Base-by-base conservation (phyloP, 2,113 vertebrate species). In the Amia ocellicauda region DNA sequence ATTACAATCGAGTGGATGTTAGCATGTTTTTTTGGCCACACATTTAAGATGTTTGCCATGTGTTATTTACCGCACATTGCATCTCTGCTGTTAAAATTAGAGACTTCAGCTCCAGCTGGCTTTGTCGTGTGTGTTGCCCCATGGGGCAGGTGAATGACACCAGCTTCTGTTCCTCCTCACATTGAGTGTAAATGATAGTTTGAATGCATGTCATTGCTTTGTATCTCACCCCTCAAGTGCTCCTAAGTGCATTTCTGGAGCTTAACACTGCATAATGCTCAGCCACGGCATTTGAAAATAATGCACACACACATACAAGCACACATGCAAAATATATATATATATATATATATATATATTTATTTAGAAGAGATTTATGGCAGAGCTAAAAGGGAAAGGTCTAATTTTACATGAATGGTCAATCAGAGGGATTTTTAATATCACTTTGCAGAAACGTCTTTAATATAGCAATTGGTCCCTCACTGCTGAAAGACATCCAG, bases 391-490 rank as follows among this genome's bases (percentile, higher is more conserved):
- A 17, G 41, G 42, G 42, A 36, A 22, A 58, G 26, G 40, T 41
- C 17, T 65, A 28, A 56, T 65, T 65, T 58, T 43, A 58, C 22
- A 28, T 28, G 24, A 40, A 47, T 20, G 11, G 50, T 24, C 50
- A 17, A 4, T 55, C 36, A 31, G 31, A 22, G 3, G 7, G 28
- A 36, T 36, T 36, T 36, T 36, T 11, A 36, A 36, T 36, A 36
- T 36, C 31, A 36, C 11, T 36, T 36, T 5, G 5, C 5, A 7
- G 11, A 1, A 5, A 5, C 11, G 31, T 36, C 11, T 36, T 36
- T 36, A 36, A 5, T 7, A 11, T 36, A 36, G 31, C 11, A 36
- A 5, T 36, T 36, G 31, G 31, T 36, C 31, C 11, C 31, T 7
- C 31, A 7, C 31, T 11, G 11, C 11, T 36, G 31, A 36, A 36